phyloP scores from a whole-genome alignment of 2,888 invertebrate species.

The Bursaphelenchus okinawaensis region DNA sequence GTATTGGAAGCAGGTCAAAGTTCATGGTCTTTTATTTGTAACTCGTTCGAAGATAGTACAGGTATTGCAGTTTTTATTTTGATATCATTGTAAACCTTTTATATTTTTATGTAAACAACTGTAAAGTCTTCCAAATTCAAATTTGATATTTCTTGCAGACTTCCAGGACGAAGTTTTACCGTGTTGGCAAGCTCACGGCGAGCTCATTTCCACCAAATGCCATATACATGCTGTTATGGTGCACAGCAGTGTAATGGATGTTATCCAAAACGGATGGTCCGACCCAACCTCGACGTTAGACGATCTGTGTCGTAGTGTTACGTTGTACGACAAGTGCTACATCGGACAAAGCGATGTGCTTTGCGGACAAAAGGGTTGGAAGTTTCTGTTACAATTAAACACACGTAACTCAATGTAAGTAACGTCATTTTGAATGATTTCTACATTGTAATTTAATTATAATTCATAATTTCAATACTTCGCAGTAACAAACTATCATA shows the following conservation, averaged over 20 bases:
- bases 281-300: constrained; percentile 35
- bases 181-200: constrained; percentile 25
- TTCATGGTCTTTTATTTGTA: constrained; percentile 40
- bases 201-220: constrained; percentile 20
- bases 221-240: constrained; percentile 30
- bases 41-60: constrained; percentile 36
- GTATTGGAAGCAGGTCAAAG: constrained; percentile 40
- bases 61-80: no score
- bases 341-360: constrained; percentile 39
- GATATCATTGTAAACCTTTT: neutral
- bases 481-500: no score
- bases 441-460: no score
- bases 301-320: constrained; percentile 37
- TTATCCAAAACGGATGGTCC: constrained; percentile 37
- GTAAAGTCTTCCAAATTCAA: neutral
- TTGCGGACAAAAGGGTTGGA: constrained; percentile 40
- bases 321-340: constrained; percentile 47
- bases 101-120: neutral
- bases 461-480: no score
- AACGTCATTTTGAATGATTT: constrained; percentile 1
- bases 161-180: constrained; percentile 20
- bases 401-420: constrained; percentile 40
- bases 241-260: constrained; percentile 32
- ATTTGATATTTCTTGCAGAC: constrained; percentile 7
- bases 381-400: constrained; percentile 39